Evolutionary conservation across 2,113 vertebrate species (phyloP), one percentile per base, ranked within the genome.

Genomic region (Mastomys coucha): DNA sequence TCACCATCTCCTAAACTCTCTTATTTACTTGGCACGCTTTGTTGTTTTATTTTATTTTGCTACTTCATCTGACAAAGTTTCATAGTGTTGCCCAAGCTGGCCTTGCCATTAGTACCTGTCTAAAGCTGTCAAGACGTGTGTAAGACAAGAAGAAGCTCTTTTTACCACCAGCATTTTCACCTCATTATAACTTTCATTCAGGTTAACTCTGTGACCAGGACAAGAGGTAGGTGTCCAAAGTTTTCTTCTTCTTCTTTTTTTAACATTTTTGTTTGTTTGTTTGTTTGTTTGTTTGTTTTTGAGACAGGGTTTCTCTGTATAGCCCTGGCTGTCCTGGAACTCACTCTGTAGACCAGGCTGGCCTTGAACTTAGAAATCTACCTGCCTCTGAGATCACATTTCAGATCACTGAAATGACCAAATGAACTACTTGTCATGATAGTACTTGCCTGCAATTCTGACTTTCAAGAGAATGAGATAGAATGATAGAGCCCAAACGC

Each of bases 331-430:
- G n/a, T n/a, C n/a, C n/a, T n/a, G n/a, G n/a, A n/a, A n/a, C n/a
- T n/a, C n/a, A n/a, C n/a, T n/a, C n/a, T n/a, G n/a, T n/a, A n/a
- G n/a, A n/a, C n/a, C n/a, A n/a, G n/a, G n/a, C n/a, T n/a, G n/a
- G n/a, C n/a, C n/a, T n/a, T n/a, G n/a, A n/a, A n/a, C n/a, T n/a
- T n/a, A n/a, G n/a, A n/a, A n/a, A n/a, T n/a, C n/a, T n/a, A n/a
- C n/a, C n/a, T n/a, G n/a, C n/a, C n/a, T n/a, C n/a, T n/a, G 26
- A 77, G 39, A 78, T 56, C 60, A 76, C 26, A 96, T 65, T 95
- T 93, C 28, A 56, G 26, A 42, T 0, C 51, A 65, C 16, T 19
- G 39, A 36, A 31, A 89, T 36, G 39, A 39, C 12, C 75, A 67
- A 49, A 67, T 67, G 42, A 65, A 53, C n/a, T 12, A 24, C 78